Conservation (phyloP, 2,888 invertebrate species). For the Drosophila formosana region DNA sequence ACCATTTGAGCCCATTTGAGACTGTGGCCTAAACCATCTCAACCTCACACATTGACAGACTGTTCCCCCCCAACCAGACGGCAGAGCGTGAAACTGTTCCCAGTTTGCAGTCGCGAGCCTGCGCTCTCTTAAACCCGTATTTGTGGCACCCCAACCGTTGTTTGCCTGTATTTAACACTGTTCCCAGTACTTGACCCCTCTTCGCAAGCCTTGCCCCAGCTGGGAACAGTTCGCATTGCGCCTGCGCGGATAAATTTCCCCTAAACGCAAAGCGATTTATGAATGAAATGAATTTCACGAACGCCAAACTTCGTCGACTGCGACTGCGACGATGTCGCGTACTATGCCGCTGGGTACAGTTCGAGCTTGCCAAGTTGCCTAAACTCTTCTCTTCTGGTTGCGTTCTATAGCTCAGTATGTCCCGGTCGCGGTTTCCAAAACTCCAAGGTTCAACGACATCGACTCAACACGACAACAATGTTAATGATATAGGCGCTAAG, state of each 20-base stretch:
- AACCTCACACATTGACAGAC: background rate
- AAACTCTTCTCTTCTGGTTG: constrained; percentile 1
- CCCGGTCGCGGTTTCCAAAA: background rate
- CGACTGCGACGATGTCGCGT: background rate
- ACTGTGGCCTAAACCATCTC: background rate
- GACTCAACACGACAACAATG: background rate
- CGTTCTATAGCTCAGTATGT: background rate
- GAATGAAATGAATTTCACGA: constrained; percentile 55
- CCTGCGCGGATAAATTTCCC: constrained; percentile 63
- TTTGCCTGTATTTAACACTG: background rate
- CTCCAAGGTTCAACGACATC: constrained; percentile 26
- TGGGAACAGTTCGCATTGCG: constrained; percentile 35
- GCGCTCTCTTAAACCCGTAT: constrained; percentile 41
- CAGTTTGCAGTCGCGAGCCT: background rate
- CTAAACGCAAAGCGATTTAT: constrained; percentile 53
- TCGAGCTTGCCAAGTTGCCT: background rate
- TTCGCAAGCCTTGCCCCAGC: background rate
- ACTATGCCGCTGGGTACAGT: constrained; percentile 49
- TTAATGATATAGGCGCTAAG: constrained; percentile 3
- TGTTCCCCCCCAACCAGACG: background rate
- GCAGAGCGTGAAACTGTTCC: background rate
- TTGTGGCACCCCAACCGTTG: constrained; percentile 2
- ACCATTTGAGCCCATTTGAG: background rate
- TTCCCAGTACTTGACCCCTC: constrained; percentile 23
- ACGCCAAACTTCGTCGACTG: background rate